Percentiles rank a stretch among this genome's conserved stretches.
Evolutionary conservation across 2,888 invertebrate genomes (phyloP).

Genomic region (Choristoneura rosaceana): DNA sequence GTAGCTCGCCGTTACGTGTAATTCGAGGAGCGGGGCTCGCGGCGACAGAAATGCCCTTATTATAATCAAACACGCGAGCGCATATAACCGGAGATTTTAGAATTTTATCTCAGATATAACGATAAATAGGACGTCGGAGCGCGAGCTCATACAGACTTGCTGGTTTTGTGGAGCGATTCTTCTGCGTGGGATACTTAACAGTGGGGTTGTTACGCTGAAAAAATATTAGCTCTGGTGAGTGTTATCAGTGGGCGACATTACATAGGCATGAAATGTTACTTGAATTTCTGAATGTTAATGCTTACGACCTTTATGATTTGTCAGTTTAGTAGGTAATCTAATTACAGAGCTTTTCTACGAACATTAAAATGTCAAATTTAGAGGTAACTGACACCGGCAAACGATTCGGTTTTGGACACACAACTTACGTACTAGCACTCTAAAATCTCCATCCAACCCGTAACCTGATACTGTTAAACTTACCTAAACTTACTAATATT

Average conservation of each 20-base stretch:
- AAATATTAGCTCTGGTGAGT: slow-evolving; percentile 1
- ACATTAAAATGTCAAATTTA: neutral
- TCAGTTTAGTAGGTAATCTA: neutral
- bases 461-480: too few species aligned
- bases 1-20: slow-evolving; percentile 52
- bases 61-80: slow-evolving; percentile 46
- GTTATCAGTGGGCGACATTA: neutral
- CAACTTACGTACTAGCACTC: too few species aligned
- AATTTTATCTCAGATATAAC: slow-evolving; percentile 20
- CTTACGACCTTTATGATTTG: neutral
- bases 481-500: too few species aligned
- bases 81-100: slow-evolving; percentile 23
- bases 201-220: neutral
- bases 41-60: slow-evolving; percentile 45
- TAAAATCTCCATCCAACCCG: too few species aligned
- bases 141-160: neutral
- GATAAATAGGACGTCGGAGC: slow-evolving; percentile 3
- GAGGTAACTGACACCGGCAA: too few species aligned
- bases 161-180: slow-evolving; percentile 18
- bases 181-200: slow-evolving; percentile 11
- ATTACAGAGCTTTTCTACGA: neutral
- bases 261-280: neutral
- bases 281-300: neutral
- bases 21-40: slow-evolving; percentile 48
- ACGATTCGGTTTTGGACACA: too few species aligned